Evolutionary conservation across 2,113 vertebrate genomes (phyloP).

Genomic region (Cromileptes altivelis): DNA sequence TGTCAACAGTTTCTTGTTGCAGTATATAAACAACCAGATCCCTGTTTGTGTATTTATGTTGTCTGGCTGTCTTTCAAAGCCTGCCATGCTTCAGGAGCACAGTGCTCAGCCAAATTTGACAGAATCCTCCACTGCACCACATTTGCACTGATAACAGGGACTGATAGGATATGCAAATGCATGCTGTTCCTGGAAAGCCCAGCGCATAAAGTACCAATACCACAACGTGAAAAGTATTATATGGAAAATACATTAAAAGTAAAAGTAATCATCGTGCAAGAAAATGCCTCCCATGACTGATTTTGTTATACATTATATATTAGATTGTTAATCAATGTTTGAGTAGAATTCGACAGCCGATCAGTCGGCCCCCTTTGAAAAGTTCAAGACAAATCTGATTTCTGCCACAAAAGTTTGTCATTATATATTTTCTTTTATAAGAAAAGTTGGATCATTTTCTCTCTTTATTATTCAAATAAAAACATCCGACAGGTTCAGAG

Average conservation of each 20-base stretch:
- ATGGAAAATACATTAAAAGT: background rate
- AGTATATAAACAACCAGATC: background rate
- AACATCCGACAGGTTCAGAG: background rate
- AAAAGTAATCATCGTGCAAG: background rate
- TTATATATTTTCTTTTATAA: background rate
- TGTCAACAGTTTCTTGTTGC: background rate
- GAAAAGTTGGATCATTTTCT: background rate
- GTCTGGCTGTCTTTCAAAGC: background rate
- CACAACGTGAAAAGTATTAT: background rate
- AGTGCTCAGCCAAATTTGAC: background rate
- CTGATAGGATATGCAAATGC: background rate
- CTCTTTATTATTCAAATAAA: background rate
- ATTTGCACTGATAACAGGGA: background rate
- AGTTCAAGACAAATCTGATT: background rate
- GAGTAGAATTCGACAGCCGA: background rate
- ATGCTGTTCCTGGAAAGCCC: background rate
- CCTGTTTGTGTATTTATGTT: accelerated
- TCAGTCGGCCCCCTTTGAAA: background rate
- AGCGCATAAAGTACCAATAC: background rate
- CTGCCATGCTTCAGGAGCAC: background rate
- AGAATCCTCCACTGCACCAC: background rate
- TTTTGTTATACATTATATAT: background rate
- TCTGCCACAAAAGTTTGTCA: background rate
- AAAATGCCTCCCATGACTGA: background rate
- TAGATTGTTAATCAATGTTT: no score